Evolutionary conservation across 1,140 invertebrate genomes (phyloP), one percentile per base, ranked within the genome.

Genomic region (Ptiloglossa arizonensis): DNA sequence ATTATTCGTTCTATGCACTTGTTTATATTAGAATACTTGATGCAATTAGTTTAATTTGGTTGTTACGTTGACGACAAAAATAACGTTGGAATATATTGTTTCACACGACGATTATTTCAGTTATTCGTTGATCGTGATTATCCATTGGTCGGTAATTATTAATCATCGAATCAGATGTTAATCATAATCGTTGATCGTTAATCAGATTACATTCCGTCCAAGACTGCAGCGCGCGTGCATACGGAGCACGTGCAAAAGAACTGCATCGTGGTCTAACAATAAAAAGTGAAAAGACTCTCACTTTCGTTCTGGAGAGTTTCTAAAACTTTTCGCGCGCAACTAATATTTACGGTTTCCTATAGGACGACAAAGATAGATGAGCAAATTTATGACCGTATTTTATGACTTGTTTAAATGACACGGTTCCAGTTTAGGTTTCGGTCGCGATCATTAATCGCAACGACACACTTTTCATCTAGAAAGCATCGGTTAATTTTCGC

Each of bases 231-330:
- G 15, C 6, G 5, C 5, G 15, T n/a, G 29, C n/a, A 52, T n/a
- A 3, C 8, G n/a, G 46, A n/a, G 44, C 27, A 64, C 6, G 41
- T 3, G 19, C 27, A 19, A n/a, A 15, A 0, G 19, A 46, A 5
- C 2, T 3, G 24, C 54, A 59, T 44, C 60, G 81, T 81, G 86
- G 87, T 86, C 82, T 83, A 86, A 77, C 84, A 64, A 89, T 89
- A 80, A 86, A 89, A 90, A 90, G 89, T 87, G 80, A 82, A 87
- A 82, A 88, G 71, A 85, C 86, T 87, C 82, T 90, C 82, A 75
- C 87, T 89, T 83, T 87, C 79, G 71, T 59, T 41, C 67, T 80
- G 68, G 79, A 70, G 56, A 85, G 69, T 88, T 87, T 88, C 86
- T 87, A 83, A 83, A 86, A 79, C 60, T 59, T 69, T 44, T 79